Evolutionary conservation across 2,113 vertebrate species (phyloP).

Genomic region (Tragelaphus buxtoni): DNA sequence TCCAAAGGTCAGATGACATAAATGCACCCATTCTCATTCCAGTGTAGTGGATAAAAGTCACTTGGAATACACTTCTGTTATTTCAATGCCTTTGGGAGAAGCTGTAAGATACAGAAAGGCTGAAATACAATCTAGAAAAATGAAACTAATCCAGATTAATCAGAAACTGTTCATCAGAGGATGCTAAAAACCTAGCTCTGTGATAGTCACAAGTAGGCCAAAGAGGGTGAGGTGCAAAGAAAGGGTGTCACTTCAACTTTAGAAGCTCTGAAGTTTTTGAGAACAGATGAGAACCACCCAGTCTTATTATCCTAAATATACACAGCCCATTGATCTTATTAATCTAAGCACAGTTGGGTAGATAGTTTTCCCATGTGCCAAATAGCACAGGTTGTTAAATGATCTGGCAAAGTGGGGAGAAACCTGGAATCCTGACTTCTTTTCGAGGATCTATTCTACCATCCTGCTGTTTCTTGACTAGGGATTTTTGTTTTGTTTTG

Average conservation of each 20-base stretch:
- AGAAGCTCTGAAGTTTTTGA: neutral
- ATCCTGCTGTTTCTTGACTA: neutral
- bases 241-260: neutral
- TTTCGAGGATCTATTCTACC: neutral
- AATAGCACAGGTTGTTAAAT: neutral
- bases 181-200: neutral
- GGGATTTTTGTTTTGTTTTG: neutral
- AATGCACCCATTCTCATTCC: neutral
- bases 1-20: neutral
- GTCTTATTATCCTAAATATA: neutral
- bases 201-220: neutral
- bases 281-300: neutral
- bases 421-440: neutral
- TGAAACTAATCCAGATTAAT: neutral
- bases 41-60: neutral
- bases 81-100: neutral
- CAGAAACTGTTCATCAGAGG: neutral
- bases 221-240: neutral
- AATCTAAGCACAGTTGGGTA: neutral
- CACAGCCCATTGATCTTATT: neutral
- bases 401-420: neutral
- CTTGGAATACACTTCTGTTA: neutral
- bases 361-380: neutral
- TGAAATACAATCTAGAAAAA: neutral
- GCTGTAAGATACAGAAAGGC: neutral